phyloP scores from a whole-genome alignment of 2,113 vertebrate species.

The Myotis lucifugus region DNA sequence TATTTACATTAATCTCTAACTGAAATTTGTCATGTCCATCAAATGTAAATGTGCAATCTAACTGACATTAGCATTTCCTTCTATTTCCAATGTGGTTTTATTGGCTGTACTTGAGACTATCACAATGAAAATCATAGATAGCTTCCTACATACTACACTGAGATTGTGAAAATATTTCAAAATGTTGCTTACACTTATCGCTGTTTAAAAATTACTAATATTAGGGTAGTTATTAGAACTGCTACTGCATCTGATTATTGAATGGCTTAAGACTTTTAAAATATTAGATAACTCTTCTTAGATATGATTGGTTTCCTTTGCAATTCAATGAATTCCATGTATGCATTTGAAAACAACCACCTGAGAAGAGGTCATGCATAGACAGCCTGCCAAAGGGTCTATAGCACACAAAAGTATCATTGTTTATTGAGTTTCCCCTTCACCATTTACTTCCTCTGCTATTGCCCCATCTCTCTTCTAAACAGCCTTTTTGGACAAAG shows the following conservation, averaged over 20 bases:
- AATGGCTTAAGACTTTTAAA: neutral
- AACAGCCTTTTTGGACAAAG: neutral
- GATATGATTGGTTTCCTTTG: neutral
- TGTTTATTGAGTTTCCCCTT: neutral
- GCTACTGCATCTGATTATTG: neutral
- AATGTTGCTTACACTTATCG: neutral
- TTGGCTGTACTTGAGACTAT: neutral
- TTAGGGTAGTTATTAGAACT: neutral
- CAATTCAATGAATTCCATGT: neutral
- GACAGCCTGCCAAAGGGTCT: neutral
- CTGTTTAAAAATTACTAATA: neutral
- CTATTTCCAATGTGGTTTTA: neutral
- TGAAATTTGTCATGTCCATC: neutral
- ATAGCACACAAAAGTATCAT: neutral
- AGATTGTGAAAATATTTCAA: neutral
- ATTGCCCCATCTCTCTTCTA: neutral
- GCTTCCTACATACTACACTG: neutral
- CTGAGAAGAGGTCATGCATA: neutral
- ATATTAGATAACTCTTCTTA: slow-evolving; percentile 1
- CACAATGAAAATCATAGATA: neutral
- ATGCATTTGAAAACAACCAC: neutral
- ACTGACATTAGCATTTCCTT: neutral
- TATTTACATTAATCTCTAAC: neutral
- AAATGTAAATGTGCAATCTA: neutral
- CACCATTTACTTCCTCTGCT: neutral